These are phyloP conservation scores for Enoplolaimus lenunculus DNA, from an alignment of 2,888 invertebrate species.

Conservation along the genomic window DNA sequence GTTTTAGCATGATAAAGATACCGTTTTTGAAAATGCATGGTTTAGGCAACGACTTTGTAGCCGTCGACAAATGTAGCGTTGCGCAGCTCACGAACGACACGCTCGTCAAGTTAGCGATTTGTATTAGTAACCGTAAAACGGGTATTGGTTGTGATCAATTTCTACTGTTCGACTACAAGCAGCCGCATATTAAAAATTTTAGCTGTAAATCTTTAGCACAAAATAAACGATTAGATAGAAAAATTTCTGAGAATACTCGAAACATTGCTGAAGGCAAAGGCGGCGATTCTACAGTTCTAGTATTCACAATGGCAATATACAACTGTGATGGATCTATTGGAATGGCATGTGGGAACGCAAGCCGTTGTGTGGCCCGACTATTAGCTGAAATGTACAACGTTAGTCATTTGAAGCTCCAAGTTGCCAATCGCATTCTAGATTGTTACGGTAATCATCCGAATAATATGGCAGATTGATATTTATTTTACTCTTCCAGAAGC, in stretches of 20 bases:
- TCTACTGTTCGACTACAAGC: not conserved
- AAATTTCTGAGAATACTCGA: not conserved
- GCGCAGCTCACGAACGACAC: not conserved
- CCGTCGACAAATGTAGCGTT: not conserved
- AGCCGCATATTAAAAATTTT: not conserved
- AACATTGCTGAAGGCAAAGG: not conserved
- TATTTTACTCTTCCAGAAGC: too few relatives aligned
- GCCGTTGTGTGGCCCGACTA: not conserved
- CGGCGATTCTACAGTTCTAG: not conserved
- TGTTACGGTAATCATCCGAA: not conserved
- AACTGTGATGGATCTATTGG: not conserved
- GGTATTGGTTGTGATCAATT: not conserved
- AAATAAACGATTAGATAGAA: too few relatives aligned
- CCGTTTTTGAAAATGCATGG: not conserved
- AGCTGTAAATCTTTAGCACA: too few relatives aligned
- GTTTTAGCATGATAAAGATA: too few relatives aligned
- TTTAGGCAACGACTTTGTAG: not conserved
- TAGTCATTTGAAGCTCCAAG: not conserved
- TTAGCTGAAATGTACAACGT: not conserved
- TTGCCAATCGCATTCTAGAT: not conserved
- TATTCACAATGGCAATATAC: not conserved
- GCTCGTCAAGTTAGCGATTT: not conserved
- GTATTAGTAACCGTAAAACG: not conserved
- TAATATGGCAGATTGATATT: too few relatives aligned
- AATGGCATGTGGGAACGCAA: not conserved